These are phyloP conservation scores for Scaptomyza parva DNA, from an alignment of 2,888 invertebrate species.

Conservation along the genomic window DNA sequence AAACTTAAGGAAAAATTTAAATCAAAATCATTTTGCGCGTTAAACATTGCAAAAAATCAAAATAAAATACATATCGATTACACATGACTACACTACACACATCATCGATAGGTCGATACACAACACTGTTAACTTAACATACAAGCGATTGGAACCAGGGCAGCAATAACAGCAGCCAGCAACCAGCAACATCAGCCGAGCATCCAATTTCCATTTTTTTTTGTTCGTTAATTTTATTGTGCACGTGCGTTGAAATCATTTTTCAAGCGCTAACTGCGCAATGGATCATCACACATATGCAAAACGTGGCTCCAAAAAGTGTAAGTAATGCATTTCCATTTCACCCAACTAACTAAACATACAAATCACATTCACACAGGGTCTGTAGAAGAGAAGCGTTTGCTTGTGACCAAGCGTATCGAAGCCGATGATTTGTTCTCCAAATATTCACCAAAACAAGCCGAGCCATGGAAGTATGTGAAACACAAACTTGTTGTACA, in stretches of 20 bases:
- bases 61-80: not conserved
- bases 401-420: constrained; percentile 80
- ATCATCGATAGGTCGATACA: constrained; percentile 39
- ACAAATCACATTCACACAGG: constrained; percentile 59
- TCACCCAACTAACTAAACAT: not conserved
- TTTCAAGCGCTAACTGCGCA: constrained; percentile 23
- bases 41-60: not conserved
- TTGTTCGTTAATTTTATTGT: constrained; percentile 37
- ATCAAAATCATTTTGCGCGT: constrained; percentile 19
- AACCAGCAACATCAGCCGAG: constrained; percentile 25
- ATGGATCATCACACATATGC: constrained; percentile 84
- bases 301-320: constrained; percentile 79
- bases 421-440: constrained; percentile 78
- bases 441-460: constrained; percentile 73
- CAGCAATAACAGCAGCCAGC: constrained; percentile 4
- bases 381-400: constrained; percentile 82
- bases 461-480: constrained; percentile 82
- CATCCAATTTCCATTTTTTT: constrained; percentile 42
- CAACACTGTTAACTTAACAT: constrained; percentile 37
- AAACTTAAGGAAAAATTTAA: constrained; percentile 8
- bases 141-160: constrained; percentile 36
- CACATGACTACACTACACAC: not conserved
- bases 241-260: constrained; percentile 48
- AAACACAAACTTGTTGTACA: not conserved
- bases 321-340: constrained; percentile 59